These are phyloP conservation scores for Acrocyrtus sp. DNA, from an alignment of 2,888 invertebrate species.

Conservation along the genomic window DNA sequence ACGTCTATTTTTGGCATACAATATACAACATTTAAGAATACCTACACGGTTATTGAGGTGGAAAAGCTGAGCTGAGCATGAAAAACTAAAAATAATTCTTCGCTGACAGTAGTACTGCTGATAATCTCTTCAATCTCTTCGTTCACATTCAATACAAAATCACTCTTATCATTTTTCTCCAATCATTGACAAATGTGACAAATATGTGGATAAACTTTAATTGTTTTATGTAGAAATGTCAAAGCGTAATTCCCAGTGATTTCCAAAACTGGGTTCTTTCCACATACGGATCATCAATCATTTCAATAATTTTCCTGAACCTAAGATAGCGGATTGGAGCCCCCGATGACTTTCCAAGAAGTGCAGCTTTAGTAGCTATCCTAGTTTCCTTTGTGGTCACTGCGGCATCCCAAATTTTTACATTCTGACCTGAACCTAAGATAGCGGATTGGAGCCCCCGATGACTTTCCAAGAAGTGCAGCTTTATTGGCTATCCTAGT, in stretches of 20 bases:
- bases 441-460: too few species aligned
- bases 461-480: too few species aligned
- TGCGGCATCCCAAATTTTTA: too few species aligned
- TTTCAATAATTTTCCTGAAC: slow-evolving; percentile 36
- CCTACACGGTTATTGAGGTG: not conserved
- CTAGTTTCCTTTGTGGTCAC: slow-evolving; percentile 14
- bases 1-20: slow-evolving; percentile 10
- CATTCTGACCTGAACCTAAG: too few species aligned
- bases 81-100: too few species aligned
- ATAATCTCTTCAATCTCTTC: too few species aligned
- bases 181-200: not conserved
- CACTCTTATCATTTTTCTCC: not conserved
- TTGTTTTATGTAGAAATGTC: not conserved
- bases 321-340: slow-evolving; percentile 31
- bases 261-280: slow-evolving; percentile 54
- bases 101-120: too few species aligned
- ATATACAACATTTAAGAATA: not conserved
- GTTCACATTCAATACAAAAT: too few species aligned
- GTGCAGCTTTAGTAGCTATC: not conserved
- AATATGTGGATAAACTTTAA: not conserved
- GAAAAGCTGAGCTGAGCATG: not conserved
- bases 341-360: not conserved
- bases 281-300: slow-evolving; percentile 51
- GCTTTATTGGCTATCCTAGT: not conserved
- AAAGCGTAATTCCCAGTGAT: slow-evolving; percentile 25